Conservation (phyloP, 2,888 invertebrate species). For the Torymus auratus region DNA sequence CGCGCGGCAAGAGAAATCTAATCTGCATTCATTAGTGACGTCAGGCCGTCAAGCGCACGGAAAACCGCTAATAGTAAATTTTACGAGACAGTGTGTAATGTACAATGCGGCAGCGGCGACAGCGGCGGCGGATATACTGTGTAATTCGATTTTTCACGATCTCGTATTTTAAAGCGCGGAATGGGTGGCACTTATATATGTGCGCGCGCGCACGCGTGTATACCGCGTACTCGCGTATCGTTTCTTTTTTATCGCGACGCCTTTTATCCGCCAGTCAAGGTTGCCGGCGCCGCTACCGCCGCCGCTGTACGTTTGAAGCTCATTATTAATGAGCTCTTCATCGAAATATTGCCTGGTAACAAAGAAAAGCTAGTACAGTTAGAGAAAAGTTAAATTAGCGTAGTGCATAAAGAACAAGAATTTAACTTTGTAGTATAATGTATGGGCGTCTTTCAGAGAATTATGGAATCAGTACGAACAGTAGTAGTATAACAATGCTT, state of each 20-base stretch:
- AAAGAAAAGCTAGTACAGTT: constrained; percentile 12
- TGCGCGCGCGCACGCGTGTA: too few species aligned
- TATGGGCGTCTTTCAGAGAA: too few species aligned
- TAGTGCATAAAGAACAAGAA: too few species aligned
- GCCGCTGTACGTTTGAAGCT: neutral
- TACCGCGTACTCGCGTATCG: neutral
- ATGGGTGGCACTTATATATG: neutral
- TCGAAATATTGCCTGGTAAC: constrained; percentile 13
- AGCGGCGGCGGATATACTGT: neutral
- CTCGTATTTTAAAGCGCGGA: neutral
- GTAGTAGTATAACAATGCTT: too few species aligned
- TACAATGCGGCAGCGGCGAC: neutral
- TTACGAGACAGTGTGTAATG: neutral
- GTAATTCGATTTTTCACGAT: too few species aligned
- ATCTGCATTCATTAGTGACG: neutral
- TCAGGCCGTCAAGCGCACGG: too few species aligned
- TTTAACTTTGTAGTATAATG: too few species aligned
- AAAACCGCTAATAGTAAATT: constrained; percentile 2
- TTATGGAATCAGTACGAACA: too few species aligned
- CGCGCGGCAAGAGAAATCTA: constrained; percentile 5
- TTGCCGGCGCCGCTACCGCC: neutral
- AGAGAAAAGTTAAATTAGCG: too few species aligned
- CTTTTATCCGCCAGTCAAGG: constrained; percentile 28
- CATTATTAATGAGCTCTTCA: constrained; percentile 29
- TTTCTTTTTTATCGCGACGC: neutral